A percentile compares a stretch with the other conserved stretches of the same genome.
These are phyloP conservation scores for Sesamia nonagrioides DNA, from an alignment of 1,140 invertebrate genomes.

Conservation along the genomic window DNA sequence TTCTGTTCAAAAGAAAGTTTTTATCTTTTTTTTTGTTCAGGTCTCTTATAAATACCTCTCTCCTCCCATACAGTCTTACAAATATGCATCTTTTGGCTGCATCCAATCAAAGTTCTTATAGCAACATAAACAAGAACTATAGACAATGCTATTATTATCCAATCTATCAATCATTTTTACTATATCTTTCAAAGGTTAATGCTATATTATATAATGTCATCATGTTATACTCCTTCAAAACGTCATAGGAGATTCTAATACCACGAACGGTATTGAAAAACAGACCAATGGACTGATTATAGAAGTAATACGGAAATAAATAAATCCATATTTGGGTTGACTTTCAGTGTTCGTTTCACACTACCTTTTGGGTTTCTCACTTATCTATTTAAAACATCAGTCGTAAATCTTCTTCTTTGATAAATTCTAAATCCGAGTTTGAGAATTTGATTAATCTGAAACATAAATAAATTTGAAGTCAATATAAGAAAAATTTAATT, in stretches of 20 bases:
- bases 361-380: constrained; percentile 44
- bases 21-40: not conserved
- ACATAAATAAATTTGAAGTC: not conserved
- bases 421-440: no score
- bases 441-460: constrained; percentile 53
- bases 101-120: constrained; percentile 48
- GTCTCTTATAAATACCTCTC: constrained; percentile 44
- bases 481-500: no score
- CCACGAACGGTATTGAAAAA: constrained; percentile 58
- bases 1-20: not conserved
- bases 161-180: constrained; percentile 56
- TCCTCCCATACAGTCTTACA: constrained; percentile 53
- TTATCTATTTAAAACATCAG: constrained; percentile 2
- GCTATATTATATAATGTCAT: constrained; percentile 46
- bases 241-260: constrained; percentile 55
- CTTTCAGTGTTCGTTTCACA: constrained; percentile 54
- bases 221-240: constrained; percentile 51
- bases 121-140: constrained; percentile 53
- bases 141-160: constrained; percentile 53
- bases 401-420: constrained; percentile 13
- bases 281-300: constrained; percentile 54
- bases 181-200: constrained; percentile 52
- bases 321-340: constrained; percentile 50
- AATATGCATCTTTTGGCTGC: constrained; percentile 58
- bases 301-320: constrained; percentile 60